These are phyloP conservation scores for Smittia aterrima DNA, from an alignment of 2,888 invertebrate genomes.

Conservation along the genomic window DNA sequence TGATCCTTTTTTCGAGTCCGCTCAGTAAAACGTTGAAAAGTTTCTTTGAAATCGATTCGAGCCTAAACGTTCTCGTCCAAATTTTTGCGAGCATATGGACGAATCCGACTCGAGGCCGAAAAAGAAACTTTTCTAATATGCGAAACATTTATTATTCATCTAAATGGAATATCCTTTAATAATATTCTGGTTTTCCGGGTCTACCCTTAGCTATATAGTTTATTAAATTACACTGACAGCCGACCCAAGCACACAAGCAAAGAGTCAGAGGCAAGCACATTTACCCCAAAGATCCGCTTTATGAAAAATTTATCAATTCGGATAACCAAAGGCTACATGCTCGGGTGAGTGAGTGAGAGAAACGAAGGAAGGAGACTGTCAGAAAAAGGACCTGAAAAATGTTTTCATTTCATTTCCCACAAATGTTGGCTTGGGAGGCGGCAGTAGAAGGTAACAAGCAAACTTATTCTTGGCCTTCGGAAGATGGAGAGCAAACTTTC, in stretches of 20 bases:
- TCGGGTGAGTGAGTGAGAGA: not conserved
- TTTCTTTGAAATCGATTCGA: not conserved
- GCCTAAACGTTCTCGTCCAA: not conserved
- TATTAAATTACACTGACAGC: conserved; percentile 36
- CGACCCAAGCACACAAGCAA: conserved; percentile 13
- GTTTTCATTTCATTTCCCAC: conserved; percentile 24
- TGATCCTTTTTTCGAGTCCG: not conserved
- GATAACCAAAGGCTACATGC: conserved; percentile 41
- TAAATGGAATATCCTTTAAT: conserved; percentile 35
- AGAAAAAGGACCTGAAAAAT: conserved; percentile 23
- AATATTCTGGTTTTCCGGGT: conserved; percentile 36
- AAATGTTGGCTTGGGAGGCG: conserved; percentile 20
- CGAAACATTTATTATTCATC: conserved; percentile 34
- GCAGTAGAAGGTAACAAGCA: conserved; percentile 3
- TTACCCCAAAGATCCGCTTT: not conserved
- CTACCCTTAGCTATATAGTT: conserved; percentile 23
- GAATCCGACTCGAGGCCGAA: not conserved
- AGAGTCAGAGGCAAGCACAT: not conserved
- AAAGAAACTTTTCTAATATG: conserved; percentile 35
- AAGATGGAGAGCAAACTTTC: not conserved
- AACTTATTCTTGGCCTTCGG: not conserved
- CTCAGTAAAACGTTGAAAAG: not conserved
- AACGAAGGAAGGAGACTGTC: not conserved
- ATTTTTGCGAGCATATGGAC: conserved; percentile 14
- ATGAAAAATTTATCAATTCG: conserved; percentile 38